These are phyloP conservation scores for Diarsia brunnea DNA, from an alignment of 2,888 invertebrate species.

Conservation along the genomic window DNA sequence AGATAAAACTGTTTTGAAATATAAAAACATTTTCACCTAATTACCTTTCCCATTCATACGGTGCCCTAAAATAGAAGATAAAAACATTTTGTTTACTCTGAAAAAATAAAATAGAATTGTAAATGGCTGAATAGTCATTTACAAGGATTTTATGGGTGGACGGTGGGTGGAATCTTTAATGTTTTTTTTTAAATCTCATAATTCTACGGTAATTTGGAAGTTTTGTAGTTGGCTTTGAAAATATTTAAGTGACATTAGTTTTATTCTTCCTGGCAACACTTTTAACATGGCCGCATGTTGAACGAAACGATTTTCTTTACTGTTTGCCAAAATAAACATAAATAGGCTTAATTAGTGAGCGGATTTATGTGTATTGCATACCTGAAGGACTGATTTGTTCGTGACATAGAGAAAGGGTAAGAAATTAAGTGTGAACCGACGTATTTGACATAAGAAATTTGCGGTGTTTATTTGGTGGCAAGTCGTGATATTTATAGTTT, in stretches of 20 bases:
- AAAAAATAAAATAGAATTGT: too few relatives aligned
- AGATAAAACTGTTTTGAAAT: too few relatives aligned
- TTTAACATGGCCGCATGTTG: slow-evolving; percentile 97
- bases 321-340: slow-evolving; percentile 93
- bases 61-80: too few relatives aligned
- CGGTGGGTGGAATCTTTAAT: too few relatives aligned
- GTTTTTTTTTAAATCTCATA: too few relatives aligned
- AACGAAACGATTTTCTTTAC: slow-evolving; percentile 94
- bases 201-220: too few relatives aligned
- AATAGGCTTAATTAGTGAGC: slow-evolving; percentile 82
- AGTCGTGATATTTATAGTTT: slow-evolving; percentile 76
- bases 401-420: slow-evolving; percentile 81
- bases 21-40: too few relatives aligned
- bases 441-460: slow-evolving; percentile 73
- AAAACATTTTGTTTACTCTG: too few relatives aligned
- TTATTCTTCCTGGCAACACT: slow-evolving; percentile 76
- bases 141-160: too few relatives aligned
- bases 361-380: slow-evolving; percentile 84
- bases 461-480: slow-evolving; percentile 82
- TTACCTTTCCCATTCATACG: too few relatives aligned
- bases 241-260: slow-evolving; percentile 7
- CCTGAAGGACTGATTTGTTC: slow-evolving; percentile 75
- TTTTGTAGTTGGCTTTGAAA: too few relatives aligned
- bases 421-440: slow-evolving; percentile 77
- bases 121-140: too few relatives aligned